Base-by-base conservation (phyloP, 2,797 vertebrate species). In the Lepus townsendii region DNA sequence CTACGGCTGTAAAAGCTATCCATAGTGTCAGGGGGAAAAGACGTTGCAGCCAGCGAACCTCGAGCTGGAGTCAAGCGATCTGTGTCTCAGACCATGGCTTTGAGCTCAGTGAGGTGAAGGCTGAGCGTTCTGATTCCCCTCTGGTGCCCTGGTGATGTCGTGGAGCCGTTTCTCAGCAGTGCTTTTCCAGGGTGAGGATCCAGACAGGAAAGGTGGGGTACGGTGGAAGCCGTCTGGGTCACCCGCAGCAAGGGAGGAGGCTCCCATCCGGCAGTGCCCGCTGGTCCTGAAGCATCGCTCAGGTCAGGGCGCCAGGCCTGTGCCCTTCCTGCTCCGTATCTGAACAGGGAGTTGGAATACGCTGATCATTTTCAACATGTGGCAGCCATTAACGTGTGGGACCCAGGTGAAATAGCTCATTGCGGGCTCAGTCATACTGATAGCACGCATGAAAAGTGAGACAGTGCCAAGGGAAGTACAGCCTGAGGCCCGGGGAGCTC, bases 391-490 rank as follows among this genome's bases (percentile, higher is more conserved):
- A 83, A 63, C 50, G 66, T 19, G 35, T 87, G 57, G 82, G 32
- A 93, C 72, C 66, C 86, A 63, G 88, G 91, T 83, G 73, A 88
- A 95, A 47, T 71, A 83, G 69, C 32, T 83, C 60, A 60, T 83
- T 86, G 92, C 26, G 38, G 22, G 52, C 14, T 17, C 27, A 84
- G 77, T 88, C 30, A 6, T 38, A 71, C 7, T 82, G 38, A 22
- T 75, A 69, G 24, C 63, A 63, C 54, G 22, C 69, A 47, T 92
- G 60, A 75, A 86, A 63, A 80, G 7, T 73, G 78, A 90, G 76
- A 57, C 73, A 22, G 22, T 35, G 8, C 24, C 30, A 3, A 82
- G 32, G 7, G 42, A 92, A 80, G 75, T 32, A 47, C 12, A 63
- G 52, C 78, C 26, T 35, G 38, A 42, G 27, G 16, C 30, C 26